phyloP scores from a whole-genome alignment of 53 echinoderm and acorn worm species.

The Echinometra lucunter region DNA sequence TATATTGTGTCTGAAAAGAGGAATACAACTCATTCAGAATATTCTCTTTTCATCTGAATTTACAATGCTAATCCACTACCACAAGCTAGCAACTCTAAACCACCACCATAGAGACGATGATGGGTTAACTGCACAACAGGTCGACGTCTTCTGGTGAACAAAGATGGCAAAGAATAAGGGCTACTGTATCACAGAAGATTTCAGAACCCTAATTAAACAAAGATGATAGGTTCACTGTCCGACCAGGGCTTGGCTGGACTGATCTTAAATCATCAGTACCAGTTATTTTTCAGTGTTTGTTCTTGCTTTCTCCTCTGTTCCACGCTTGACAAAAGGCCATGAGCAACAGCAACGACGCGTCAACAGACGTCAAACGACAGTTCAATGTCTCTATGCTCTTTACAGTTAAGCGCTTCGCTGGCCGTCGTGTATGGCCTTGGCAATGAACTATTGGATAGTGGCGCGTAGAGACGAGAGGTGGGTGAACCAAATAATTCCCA shows the following conservation, averaged over 20 bases:
- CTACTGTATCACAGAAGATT: not conserved
- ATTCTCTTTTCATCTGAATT: too few relatives aligned
- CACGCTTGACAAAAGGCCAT: not conserved
- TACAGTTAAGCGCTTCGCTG: not conserved
- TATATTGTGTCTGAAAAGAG: too few relatives aligned
- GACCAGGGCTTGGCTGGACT: not conserved
- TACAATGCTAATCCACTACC: too few relatives aligned
- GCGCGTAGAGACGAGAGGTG: not conserved
- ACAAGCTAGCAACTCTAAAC: too few relatives aligned
- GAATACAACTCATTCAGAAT: too few relatives aligned
- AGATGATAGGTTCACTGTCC: not conserved
- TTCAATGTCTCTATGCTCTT: constrained; percentile 31
- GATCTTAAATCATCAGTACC: not conserved
- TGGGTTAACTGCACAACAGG: not conserved
- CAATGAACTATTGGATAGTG: constrained; percentile 8
- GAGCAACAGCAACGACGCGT: too few relatives aligned
- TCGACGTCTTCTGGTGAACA: constrained; percentile 8
- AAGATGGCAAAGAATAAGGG: not conserved
- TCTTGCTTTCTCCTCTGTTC: not conserved
- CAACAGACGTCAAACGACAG: not conserved
- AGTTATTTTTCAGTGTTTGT: not conserved
- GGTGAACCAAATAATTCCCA: not conserved
- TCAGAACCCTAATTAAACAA: constrained; percentile 1
- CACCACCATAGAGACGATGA: not conserved
- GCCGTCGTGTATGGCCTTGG: not conserved